Evolutionary conservation across 2,888 invertebrate genomes (phyloP), one percentile per base, ranked within the genome.

Genomic region (Campoplex nolae): DNA sequence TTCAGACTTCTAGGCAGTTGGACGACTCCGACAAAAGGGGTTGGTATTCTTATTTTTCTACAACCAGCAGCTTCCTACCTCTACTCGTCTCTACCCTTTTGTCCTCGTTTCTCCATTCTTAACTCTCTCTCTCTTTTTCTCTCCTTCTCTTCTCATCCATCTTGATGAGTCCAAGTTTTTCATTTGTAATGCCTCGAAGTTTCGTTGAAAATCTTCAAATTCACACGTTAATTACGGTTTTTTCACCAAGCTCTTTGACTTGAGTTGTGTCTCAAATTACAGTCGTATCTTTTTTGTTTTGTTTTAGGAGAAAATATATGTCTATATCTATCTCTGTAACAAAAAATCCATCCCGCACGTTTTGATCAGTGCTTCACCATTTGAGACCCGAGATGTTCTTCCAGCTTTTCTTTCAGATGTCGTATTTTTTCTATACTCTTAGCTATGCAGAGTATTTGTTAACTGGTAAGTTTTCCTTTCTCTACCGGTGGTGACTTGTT

Each of bases 1-100:
- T 88, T 89, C 88, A 90, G 84, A 89, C 81, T 28, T 58, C 28
- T 9, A 16, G 13, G 28, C 58, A 13, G n/a, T 42, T 18, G 42
- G 35, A 23, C 32, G 32, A 32, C 68, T 70, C 58, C 1, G 58
- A 13, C 45, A 76, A 68, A n/a, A 56, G 58, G 65, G 58, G 45
- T 45, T 45, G 45, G 45, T 45, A 45, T 45, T 45, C 8, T 78
- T 45, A 7, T 80, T 80, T 62, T 71, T 58, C 32, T 58, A 80
- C 13, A 8, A 28, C 42, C 70, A 35, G 13, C 23, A 62, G 28
- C 23, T 62, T 45, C 32, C 42, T 51, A 13, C 16, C 9, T 4
- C 18, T 16, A n/a, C 35, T n/a, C 35, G 4, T n/a, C 51, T 73
- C 23, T 42, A 38, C 13, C 28, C 38, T 8, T 56, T 45, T 45